These are phyloP conservation scores for Cyprinodon diabolis DNA, from an alignment of 2,797 vertebrate genomes.

Conservation along the genomic window DNA sequence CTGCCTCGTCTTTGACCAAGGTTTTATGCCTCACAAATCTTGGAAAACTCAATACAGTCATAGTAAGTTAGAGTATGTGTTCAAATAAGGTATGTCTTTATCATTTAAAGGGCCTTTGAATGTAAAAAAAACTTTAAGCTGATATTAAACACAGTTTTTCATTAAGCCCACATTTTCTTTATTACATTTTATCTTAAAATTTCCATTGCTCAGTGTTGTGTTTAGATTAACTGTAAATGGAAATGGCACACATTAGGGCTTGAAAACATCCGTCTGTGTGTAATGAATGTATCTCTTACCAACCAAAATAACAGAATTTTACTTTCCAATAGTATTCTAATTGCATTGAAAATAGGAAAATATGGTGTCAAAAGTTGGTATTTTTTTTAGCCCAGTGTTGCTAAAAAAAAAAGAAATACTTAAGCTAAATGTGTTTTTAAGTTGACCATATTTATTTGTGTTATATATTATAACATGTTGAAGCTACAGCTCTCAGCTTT, in stretches of 20 bases:
- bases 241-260: not conserved
- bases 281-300: not conserved
- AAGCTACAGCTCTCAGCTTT: slow-evolving; percentile 16
- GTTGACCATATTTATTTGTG: slow-evolving; percentile 23
- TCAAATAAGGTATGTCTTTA: too few species aligned
- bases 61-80: too few species aligned
- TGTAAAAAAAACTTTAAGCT: not conserved
- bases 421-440: not conserved
- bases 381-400: not conserved
- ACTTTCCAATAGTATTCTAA: not conserved
- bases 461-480: slow-evolving; percentile 2
- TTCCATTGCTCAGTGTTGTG: not conserved
- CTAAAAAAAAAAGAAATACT: too few species aligned
- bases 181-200: not conserved
- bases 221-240: not conserved
- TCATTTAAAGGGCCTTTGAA: too few species aligned
- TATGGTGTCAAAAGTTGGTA: not conserved
- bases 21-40: not conserved
- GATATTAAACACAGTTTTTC: not conserved
- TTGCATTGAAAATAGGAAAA: not conserved
- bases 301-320: not conserved
- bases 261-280: not conserved
- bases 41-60: not conserved
- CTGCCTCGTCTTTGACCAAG: too few species aligned
- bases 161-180: not conserved